Evolutionary conservation across 30 jellyfish, hydroid and myxozoan genomes (phyloP).

Genomic region (Clytia hemisphaerica): DNA sequence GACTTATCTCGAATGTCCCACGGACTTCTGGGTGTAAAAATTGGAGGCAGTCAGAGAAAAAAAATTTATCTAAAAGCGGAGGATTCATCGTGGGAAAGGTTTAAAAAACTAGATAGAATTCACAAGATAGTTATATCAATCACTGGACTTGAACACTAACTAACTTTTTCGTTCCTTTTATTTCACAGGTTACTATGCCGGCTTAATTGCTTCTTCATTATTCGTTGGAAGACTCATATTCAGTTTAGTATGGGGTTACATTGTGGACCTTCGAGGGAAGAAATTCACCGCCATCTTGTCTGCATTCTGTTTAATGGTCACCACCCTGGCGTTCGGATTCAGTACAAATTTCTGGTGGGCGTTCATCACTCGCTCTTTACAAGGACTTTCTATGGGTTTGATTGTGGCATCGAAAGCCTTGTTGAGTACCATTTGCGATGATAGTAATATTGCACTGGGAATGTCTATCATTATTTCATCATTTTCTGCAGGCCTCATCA

Average conservation of each 20-base stretch:
- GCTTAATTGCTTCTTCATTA: slow-evolving; percentile 76
- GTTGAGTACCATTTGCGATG: neutral
- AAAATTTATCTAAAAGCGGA: no score
- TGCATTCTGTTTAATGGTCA: neutral
- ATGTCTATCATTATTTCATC: slow-evolving; percentile 10
- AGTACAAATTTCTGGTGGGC: slow-evolving; percentile 10
- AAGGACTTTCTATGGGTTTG: slow-evolving; percentile 15
- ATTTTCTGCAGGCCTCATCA: neutral
- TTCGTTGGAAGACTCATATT: slow-evolving; percentile 78
- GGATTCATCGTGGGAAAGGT: no score
- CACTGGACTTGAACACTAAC: no score
- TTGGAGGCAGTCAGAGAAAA: no score
- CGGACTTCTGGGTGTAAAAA: no score
- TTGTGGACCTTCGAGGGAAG: slow-evolving; percentile 11
- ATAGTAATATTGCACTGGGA: neutral
- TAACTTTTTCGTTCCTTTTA: no score
- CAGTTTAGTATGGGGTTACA: slow-evolving; percentile 5
- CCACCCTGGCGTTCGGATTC: slow-evolving; percentile 9
- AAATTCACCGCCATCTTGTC: neutral
- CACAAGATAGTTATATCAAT: no score
- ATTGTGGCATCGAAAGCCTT: neutral
- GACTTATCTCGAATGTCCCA: no score
- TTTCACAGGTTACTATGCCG: slow-evolving; percentile 73
- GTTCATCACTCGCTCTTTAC: neutral
- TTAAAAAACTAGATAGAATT: no score